These are phyloP conservation scores for Mythimna lalbum DNA, from an alignment of 2,888 invertebrate genomes.

Conservation along the genomic window DNA sequence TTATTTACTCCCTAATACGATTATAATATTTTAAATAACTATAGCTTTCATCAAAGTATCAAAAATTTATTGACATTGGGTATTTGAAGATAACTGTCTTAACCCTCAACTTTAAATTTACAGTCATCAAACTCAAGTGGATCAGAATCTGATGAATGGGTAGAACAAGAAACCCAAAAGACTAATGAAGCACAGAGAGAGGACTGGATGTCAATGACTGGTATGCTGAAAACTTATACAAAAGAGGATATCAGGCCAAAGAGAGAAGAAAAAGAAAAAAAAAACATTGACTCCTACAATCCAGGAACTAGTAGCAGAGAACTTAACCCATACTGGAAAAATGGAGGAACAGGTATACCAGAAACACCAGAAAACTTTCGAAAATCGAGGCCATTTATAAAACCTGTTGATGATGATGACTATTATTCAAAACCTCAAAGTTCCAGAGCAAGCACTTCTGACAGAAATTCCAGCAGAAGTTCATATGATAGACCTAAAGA, in stretches of 20 bases:
- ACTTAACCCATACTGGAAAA: constrained; percentile 98
- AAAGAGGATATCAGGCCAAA: constrained; percentile 87
- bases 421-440: constrained; percentile 68
- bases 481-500: constrained; percentile 47
- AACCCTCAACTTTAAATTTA: constrained; percentile 41
- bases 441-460: constrained; percentile 27
- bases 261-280: constrained; percentile 87
- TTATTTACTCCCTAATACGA: constrained; percentile 21
- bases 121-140: constrained; percentile 79
- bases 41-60: background rate
- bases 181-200: constrained; percentile 88
- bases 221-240: constrained; percentile 85
- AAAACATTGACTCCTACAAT: constrained; percentile 91
- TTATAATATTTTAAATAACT: background rate
- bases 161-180: constrained; percentile 86
- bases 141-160: constrained; percentile 90
- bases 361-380: constrained; percentile 79
- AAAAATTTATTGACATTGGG: background rate
- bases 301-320: constrained; percentile 94
- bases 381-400: constrained; percentile 80
- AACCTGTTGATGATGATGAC: constrained; percentile 81
- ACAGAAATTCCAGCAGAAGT: constrained; percentile 32
- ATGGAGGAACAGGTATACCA: constrained; percentile 96
- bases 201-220: constrained; percentile 95
- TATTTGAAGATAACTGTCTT: background rate